Evolutionary conservation across 2,113 vertebrate species (phyloP).

Genomic region (Platichthys stellatus): DNA sequence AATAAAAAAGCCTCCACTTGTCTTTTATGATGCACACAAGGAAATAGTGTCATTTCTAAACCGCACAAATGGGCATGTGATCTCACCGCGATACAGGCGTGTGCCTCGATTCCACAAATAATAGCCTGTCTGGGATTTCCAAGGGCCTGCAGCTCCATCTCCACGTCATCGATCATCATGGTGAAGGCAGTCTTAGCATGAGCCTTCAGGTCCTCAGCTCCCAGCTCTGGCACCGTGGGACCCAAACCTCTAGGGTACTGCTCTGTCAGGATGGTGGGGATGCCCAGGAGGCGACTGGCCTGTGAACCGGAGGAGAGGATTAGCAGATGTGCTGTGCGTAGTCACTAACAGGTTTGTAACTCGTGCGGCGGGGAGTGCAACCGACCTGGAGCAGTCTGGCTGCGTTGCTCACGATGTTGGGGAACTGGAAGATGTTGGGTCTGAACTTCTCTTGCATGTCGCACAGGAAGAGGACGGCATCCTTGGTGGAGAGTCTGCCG

Average conservation of each 20-base stretch:
- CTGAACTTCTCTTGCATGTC: constrained; percentile 94
- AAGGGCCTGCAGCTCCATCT: constrained; percentile 78
- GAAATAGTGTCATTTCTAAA: neutral
- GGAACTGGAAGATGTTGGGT: constrained; percentile 84
- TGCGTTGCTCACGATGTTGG: constrained; percentile 87
- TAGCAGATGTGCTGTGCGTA: neutral
- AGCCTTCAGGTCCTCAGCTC: constrained; percentile 78
- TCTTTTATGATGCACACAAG: neutral
- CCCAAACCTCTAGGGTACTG: constrained; percentile 91
- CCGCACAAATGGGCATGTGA: neutral
- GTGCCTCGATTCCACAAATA: constrained; percentile 90
- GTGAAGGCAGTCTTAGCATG: constrained; percentile 88
- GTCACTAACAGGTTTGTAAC: neutral
- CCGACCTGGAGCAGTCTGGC: constrained; percentile 87
- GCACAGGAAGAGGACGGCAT: constrained; percentile 87
- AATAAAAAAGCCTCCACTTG: neutral
- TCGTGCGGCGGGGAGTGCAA: neutral
- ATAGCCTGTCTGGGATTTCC: constrained; percentile 83
- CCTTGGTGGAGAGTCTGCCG: constrained; percentile 80
- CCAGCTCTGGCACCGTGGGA: constrained; percentile 88
- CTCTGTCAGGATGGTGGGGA: constrained; percentile 86
- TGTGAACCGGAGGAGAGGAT: constrained; percentile 34
- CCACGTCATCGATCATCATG: constrained; percentile 86
- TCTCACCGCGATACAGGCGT: constrained; percentile 89
- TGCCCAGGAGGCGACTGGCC: constrained; percentile 83